phyloP scores from a whole-genome alignment of 2,113 vertebrate genomes.

The Maccullochella peelii region DNA sequence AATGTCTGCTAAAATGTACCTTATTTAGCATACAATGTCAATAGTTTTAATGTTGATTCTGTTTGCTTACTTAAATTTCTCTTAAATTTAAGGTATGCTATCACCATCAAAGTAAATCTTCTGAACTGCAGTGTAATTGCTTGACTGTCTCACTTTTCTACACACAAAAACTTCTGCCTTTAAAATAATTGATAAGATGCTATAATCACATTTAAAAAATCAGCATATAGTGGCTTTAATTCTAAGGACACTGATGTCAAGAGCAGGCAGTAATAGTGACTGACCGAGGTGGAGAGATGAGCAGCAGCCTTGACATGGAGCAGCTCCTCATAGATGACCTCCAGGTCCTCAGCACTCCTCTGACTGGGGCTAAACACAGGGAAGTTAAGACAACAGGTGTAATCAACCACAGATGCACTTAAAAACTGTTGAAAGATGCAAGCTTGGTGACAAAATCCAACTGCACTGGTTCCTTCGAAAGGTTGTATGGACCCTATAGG shows the following conservation, averaged over 20 bases:
- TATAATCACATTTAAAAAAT: background rate
- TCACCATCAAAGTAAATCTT: background rate
- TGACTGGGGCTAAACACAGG: slow-evolving; percentile 87
- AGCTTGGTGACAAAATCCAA: background rate
- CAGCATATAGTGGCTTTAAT: background rate
- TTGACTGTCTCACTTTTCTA: background rate
- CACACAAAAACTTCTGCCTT: background rate
- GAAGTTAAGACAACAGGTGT: background rate
- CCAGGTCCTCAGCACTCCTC: slow-evolving; percentile 91
- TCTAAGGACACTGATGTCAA: background rate
- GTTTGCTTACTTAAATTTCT: background rate
- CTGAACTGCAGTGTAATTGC: background rate
- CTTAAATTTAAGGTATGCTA: background rate
- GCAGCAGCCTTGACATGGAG: slow-evolving; percentile 94
- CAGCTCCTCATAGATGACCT: slow-evolving; percentile 96
- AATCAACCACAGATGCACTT: background rate
- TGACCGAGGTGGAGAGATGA: slow-evolving; percentile 93
- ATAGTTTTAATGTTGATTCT: background rate
- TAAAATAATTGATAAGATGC: background rate
- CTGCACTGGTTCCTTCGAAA: background rate
- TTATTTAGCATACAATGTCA: background rate
- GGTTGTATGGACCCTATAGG: background rate
- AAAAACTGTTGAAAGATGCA: background rate
- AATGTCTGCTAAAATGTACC: background rate
- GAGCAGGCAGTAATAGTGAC: slow-evolving; percentile 22